A percentile compares a stretch with the other conserved stretches of the same genome.
Conservation (phyloP, 2,888 invertebrate species). For the Drosophila stalkeri region DNA sequence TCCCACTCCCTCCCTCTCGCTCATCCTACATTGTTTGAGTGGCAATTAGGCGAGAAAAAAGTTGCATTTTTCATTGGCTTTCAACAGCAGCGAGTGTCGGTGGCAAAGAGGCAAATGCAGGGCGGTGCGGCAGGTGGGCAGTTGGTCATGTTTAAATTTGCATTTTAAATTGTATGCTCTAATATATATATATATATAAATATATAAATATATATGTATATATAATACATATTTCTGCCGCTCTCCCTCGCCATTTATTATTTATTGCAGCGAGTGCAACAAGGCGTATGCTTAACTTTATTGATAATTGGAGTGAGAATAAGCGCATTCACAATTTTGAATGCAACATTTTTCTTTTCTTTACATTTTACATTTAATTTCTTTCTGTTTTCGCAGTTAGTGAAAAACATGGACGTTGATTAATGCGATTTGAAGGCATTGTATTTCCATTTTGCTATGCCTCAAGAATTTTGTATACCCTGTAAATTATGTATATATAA, state of each 20-base stretch:
- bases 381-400: conserved; percentile 23
- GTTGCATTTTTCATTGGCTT: conserved; percentile 68
- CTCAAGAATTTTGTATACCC: conserved; percentile 2
- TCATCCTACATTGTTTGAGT: conserved; percentile 35
- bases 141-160: conserved; percentile 61
- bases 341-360: conserved; percentile 25
- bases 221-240: conserved; percentile 5
- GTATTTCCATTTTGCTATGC: conserved; percentile 34
- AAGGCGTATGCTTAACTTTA: conserved; percentile 78
- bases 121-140: conserved; percentile 1
- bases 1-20: background rate
- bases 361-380: conserved; percentile 21
- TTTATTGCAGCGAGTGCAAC: conserved; percentile 74
- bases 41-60: conserved; percentile 68
- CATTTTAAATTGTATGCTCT: conserved; percentile 74
- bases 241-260: conserved; percentile 57
- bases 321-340: conserved; percentile 69
- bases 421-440: conserved; percentile 61
- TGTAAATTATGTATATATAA: background rate
- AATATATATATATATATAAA: conserved; percentile 36
- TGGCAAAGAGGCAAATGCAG: conserved; percentile 3
- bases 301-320: conserved; percentile 81
- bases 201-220: background rate
- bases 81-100: conserved; percentile 48
- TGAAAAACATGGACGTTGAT: conserved; percentile 54